Evolutionary conservation across 2,888 invertebrate genomes (phyloP).

Genomic region (Melolontha melolontha): DNA sequence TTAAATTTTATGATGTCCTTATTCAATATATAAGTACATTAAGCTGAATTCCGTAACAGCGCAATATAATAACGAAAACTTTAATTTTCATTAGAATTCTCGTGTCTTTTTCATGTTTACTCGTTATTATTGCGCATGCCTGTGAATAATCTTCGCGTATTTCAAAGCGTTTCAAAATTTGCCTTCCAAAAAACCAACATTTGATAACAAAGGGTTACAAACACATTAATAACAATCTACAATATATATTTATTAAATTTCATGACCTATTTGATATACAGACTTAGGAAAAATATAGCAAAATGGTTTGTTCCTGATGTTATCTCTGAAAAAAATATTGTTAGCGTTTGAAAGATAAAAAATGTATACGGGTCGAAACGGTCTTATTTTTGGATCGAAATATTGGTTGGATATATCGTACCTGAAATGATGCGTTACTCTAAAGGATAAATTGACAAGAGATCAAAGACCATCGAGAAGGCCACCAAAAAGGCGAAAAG

Average conservation of each 20-base stretch:
- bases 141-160: neutral
- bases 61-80: slow-evolving; percentile 23
- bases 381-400: too few relatives aligned
- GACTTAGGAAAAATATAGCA: neutral
- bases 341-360: too few relatives aligned
- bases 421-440: too few relatives aligned
- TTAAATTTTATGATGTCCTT: slow-evolving; percentile 12
- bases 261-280: neutral
- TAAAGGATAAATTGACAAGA: too few relatives aligned
- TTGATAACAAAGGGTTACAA: slow-evolving; percentile 26
- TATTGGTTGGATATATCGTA: too few relatives aligned
- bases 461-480: too few relatives aligned
- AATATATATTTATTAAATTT: slow-evolving; percentile 10
- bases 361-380: too few relatives aligned
- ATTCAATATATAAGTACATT: slow-evolving; percentile 17
- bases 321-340: too few relatives aligned
- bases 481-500: too few relatives aligned
- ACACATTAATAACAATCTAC: slow-evolving; percentile 25
- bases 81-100: too few relatives aligned
- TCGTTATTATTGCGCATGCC: slow-evolving; percentile 8
- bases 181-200: slow-evolving; percentile 1
- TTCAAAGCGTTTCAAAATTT: slow-evolving; percentile 20
- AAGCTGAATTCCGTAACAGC: slow-evolving; percentile 24
- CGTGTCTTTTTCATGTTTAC: neutral
- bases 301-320: slow-evolving; percentile 5